phyloP scores from a whole-genome alignment of 2,888 invertebrate species.

The Leucoptera coffeella region DNA sequence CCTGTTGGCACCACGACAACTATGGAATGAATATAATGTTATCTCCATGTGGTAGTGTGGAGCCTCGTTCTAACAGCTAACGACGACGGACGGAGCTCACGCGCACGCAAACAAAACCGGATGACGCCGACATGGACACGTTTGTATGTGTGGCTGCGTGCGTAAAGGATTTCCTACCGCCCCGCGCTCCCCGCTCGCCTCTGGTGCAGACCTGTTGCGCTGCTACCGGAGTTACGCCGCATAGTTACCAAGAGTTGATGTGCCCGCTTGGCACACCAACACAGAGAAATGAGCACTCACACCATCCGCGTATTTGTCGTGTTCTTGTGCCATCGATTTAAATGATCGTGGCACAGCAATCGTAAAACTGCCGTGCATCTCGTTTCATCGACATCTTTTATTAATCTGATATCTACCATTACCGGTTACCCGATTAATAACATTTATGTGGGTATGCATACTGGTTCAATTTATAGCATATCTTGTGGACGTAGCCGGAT shows the following conservation, averaged over 20 bases:
- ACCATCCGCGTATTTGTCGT: too few relatives aligned
- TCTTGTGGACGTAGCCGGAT: slow-evolving; percentile 32
- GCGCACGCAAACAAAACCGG: slow-evolving; percentile 37
- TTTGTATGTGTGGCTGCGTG: slow-evolving; percentile 25
- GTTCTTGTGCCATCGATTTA: too few relatives aligned
- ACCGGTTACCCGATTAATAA: slow-evolving; percentile 33
- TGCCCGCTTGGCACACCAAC: slow-evolving; percentile 20
- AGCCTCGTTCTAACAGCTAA: slow-evolving; percentile 9
- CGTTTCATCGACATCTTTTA: slow-evolving; percentile 37
- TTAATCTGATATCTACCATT: slow-evolving; percentile 38
- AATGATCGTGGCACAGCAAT: slow-evolving; percentile 15
- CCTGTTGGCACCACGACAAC: slow-evolving; percentile 29
- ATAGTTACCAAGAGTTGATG: slow-evolving; percentile 49
- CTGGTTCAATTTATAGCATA: slow-evolving; percentile 31
- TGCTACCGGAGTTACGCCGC: slow-evolving; percentile 54
- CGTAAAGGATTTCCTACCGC: slow-evolving; percentile 41
- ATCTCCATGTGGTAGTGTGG: background rate
- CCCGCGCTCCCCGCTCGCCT: slow-evolving; percentile 28
- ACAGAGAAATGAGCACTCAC: slow-evolving; percentile 20
- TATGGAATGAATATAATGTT: too few relatives aligned
- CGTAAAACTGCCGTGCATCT: slow-evolving; percentile 41
- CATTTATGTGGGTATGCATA: slow-evolving; percentile 11
- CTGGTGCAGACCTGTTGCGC: slow-evolving; percentile 49
- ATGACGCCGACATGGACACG: slow-evolving; percentile 29
- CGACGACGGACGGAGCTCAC: slow-evolving; percentile 17